phyloP scores from a whole-genome alignment of 92 coral and sea anemone genomes.

The Palythoa heliodiscus region DNA sequence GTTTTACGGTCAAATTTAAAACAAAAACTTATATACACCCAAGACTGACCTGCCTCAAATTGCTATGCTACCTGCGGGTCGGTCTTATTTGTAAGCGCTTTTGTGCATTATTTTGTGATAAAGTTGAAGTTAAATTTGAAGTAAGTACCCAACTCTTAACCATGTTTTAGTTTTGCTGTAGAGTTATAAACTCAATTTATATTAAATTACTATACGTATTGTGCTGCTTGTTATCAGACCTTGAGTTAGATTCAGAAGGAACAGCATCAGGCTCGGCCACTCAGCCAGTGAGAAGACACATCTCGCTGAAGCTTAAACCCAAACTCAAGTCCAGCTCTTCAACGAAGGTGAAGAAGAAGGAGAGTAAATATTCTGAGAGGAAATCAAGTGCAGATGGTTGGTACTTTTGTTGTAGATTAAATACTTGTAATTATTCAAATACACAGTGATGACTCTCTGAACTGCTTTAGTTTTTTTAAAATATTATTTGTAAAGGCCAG shows the following conservation, averaged over 20 bases:
- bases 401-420: not conserved
- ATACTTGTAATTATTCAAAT: not conserved
- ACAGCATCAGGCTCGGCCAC: constrained; percentile 36
- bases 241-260: constrained; percentile 43
- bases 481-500: too few species aligned
- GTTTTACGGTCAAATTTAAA: too few species aligned
- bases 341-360: constrained; percentile 29
- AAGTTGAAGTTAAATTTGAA: too few species aligned
- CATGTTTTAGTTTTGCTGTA: too few species aligned
- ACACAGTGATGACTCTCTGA: not conserved
- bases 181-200: too few species aligned
- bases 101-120: too few species aligned
- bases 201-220: not conserved
- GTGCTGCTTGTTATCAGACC: constrained; percentile 6
- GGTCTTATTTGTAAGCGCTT: too few species aligned
- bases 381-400: constrained; percentile 34
- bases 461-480: not conserved
- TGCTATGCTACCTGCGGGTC: too few species aligned
- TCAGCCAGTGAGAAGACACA: constrained; percentile 40
- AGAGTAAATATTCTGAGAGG: constrained; percentile 22
- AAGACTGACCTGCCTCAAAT: too few species aligned
- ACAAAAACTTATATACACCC: too few species aligned
- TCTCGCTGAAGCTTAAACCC: constrained; percentile 36
- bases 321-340: constrained; percentile 45
- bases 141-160: too few species aligned